Percentiles rank a stretch among this genome's conserved stretches.
Evolutionary conservation across 2,113 vertebrate species (phyloP).

Genomic region (Cygnus atratus): DNA sequence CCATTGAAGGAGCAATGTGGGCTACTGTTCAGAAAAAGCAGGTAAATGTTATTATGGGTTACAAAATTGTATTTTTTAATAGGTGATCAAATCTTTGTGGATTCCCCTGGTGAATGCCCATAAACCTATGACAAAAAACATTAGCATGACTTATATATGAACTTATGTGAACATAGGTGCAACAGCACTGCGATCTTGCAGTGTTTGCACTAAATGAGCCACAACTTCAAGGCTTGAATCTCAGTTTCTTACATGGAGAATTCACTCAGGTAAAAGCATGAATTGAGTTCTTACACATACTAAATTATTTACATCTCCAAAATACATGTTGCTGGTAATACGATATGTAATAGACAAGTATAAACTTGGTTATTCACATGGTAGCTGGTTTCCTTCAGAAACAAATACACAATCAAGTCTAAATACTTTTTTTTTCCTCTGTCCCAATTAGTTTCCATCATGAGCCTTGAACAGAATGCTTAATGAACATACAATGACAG

Average conservation of each 20-base stretch:
- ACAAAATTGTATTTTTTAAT: not conserved
- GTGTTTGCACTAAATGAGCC: not conserved
- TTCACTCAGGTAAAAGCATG: not conserved
- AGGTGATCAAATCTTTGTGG: not conserved
- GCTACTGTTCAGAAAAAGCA: not conserved
- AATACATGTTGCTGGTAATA: not conserved
- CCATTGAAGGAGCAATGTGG: not conserved
- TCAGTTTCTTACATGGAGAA: not conserved
- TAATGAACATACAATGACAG: not conserved
- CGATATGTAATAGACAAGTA: not conserved
- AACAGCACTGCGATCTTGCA: not conserved
- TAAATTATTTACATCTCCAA: not conserved
- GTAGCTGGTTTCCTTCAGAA: not conserved
- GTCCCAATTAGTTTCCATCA: not conserved
- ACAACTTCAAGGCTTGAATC: not conserved
- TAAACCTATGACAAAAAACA: not conserved
- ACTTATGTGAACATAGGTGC: not conserved
- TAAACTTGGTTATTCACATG: fast-evolving
- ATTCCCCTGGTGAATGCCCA: not conserved
- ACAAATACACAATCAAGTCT: not conserved
- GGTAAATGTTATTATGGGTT: not conserved
- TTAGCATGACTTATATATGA: not conserved
- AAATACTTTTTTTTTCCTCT: not conserved
- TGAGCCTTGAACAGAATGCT: not conserved
- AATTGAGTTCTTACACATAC: not conserved